These are phyloP conservation scores for Osmoderma eremita DNA, from an alignment of 2,888 invertebrate genomes.

Conservation along the genomic window DNA sequence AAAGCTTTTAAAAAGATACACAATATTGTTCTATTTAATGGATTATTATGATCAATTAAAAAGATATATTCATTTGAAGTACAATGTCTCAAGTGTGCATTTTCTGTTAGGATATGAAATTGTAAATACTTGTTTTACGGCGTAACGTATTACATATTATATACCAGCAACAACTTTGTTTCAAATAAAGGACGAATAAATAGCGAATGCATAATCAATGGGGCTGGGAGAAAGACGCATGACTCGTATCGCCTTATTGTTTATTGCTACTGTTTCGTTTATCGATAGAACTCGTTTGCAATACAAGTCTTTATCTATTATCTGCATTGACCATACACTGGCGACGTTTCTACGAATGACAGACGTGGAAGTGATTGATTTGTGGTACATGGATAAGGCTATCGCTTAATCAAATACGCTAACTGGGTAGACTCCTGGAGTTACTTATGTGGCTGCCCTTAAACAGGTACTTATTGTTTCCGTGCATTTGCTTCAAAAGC, in stretches of 20 bases:
- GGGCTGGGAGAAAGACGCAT: conserved; percentile 35
- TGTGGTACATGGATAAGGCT: conserved; percentile 42
- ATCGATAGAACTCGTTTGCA: conserved; percentile 41
- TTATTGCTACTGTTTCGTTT: conserved; percentile 39
- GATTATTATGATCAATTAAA: too few species aligned
- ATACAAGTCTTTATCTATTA: conserved; percentile 40
- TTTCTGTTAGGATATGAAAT: too few species aligned
- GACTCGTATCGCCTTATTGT: conserved; percentile 37
- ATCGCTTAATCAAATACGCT: conserved; percentile 43
- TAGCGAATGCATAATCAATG: conserved; percentile 14
- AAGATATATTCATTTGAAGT: too few species aligned
- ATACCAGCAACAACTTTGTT: not conserved
- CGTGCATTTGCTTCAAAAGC: conserved; percentile 34
- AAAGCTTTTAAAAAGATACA: too few species aligned
- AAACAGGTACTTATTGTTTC: conserved; percentile 43
- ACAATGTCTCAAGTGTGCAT: too few species aligned
- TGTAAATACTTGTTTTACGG: not conserved
- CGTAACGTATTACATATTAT: not conserved
- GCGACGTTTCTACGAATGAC: conserved; percentile 39
- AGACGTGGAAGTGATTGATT: conserved; percentile 43
- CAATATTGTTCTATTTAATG: too few species aligned
- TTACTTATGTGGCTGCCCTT: conserved; percentile 40
- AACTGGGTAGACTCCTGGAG: conserved; percentile 35
- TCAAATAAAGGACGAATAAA: conserved; percentile 35
- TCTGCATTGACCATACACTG: conserved; percentile 40